Evolutionary conservation across 2,797 vertebrate species (phyloP), one percentile per base, ranked within the genome.

Genomic region (Cryptoprocta ferox): DNA sequence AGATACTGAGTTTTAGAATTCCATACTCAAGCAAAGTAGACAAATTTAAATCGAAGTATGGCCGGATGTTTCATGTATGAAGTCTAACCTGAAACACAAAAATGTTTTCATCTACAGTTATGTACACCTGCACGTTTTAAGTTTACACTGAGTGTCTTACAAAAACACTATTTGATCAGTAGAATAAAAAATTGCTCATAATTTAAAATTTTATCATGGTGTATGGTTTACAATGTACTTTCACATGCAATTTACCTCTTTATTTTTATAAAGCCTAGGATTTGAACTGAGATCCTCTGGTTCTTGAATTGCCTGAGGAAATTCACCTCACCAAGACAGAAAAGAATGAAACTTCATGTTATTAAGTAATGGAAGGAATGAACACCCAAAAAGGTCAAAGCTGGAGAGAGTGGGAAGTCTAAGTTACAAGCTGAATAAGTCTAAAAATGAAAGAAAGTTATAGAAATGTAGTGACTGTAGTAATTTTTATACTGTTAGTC

Each of bases 181-280:
- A 88, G 56, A 91, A 92, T 79, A 7, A 78, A 83, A 80, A 92
- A 76, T 10, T 75, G 63, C 30, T 87, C 15, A 48, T 71, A 88
- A 90, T 76, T 93, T 95, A 79, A 94, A 85, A 90, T 66, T 93
- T 96, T 85, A 92, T 39, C 39, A 94, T 70, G 37, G 16, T 45
- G 85, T 91, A 70, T 80, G 32, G n/a, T 76, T 97, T 79, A 68
- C 7, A 89, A 86, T 61, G 42, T 93, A 26, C n/a, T 94, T 80
- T 93, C 63, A 79, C 18, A 85, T 71, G 53, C n/a, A 92, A 88
- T 90, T 84, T 95, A 84, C 35, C 53, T 91, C 39, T 81, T 61
- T 90, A 96, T 89, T 95, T 94, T 94, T 85, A 78, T 53, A 82
- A 80, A 93, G 26, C 14, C 39, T 90, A 19, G 42, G 81, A 88